These are phyloP conservation scores for Rhodinocichla rosea DNA, from an alignment of 2,113 vertebrate species.

Conservation along the genomic window DNA sequence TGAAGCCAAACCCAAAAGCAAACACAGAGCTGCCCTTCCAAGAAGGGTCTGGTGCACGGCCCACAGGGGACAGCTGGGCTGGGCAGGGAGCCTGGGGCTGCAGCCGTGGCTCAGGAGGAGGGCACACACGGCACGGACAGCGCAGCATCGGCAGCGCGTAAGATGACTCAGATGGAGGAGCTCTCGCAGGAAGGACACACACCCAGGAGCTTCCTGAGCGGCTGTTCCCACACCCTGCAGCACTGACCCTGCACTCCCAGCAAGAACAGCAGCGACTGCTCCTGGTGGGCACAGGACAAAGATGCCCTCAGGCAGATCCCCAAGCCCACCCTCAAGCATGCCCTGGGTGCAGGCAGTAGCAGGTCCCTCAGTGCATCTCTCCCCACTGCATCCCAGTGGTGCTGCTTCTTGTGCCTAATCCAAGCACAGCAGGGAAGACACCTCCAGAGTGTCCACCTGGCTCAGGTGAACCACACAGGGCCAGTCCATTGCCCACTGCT, in stretches of 20 bases:
- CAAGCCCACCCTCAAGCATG: fast-evolving
- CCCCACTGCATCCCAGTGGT: background rate
- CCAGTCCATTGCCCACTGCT: background rate
- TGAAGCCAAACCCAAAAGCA: background rate
- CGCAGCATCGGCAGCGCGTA: fast-evolving
- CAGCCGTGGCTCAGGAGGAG: background rate
- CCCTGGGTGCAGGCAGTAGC: background rate
- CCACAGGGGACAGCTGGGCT: fast-evolving
- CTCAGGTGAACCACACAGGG: fast-evolving
- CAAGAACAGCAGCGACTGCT: fast-evolving
- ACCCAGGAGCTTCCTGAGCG: slow-evolving; percentile 38
- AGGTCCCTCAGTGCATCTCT: background rate
- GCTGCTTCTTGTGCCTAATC: background rate
- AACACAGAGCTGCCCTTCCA: fast-evolving
- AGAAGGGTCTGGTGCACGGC: background rate
- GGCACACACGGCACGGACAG: fast-evolving
- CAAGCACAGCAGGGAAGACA: background rate
- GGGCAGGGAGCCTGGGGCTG: background rate
- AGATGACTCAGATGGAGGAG: slow-evolving; percentile 24
- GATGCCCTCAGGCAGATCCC: background rate
- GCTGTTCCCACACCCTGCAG: background rate
- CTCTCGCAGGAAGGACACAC: slow-evolving; percentile 52
- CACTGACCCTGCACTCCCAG: background rate
- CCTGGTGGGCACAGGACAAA: fast-evolving
- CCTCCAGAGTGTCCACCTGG: background rate